These are phyloP conservation scores for Homalodisca vitripennis DNA, from an alignment of 1,140 invertebrate genomes.

Conservation along the genomic window DNA sequence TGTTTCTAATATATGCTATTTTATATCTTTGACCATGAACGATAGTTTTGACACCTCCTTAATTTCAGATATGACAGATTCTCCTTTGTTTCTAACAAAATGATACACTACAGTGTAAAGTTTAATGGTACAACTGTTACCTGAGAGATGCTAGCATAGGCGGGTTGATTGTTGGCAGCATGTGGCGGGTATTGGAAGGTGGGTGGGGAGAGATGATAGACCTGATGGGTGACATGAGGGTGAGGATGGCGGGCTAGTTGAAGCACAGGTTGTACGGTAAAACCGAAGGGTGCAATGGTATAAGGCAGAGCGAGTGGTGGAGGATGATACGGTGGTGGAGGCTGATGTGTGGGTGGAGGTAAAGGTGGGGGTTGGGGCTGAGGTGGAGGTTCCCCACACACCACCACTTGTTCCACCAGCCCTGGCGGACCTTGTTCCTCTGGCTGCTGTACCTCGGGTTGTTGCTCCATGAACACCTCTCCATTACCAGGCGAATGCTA, in stretches of 20 bases:
- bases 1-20: no score
- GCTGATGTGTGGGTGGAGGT: conserved; percentile 27
- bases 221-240: conserved; percentile 37
- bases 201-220: conserved; percentile 52
- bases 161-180: conserved; percentile 30
- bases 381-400: neutral
- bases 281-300: conserved; percentile 56
- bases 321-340: conserved; percentile 49
- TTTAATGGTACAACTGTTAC: conserved; percentile 11
- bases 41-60: no score
- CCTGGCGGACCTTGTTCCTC: conserved; percentile 8
- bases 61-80: no score
- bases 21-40: no score
- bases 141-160: conserved; percentile 32
- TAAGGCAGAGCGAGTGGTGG: conserved; percentile 57
- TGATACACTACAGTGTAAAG: no score
- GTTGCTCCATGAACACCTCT: neutral
- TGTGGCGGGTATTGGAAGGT: conserved; percentile 40
- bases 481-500: conserved; percentile 1
- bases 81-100: no score
- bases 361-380: no score
- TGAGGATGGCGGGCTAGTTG: conserved; percentile 20
- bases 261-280: conserved; percentile 49
- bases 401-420: neutral
- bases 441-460: conserved; percentile 6